Conservation (phyloP, 2,888 invertebrate species). For the Lysandra bellargus region DNA sequence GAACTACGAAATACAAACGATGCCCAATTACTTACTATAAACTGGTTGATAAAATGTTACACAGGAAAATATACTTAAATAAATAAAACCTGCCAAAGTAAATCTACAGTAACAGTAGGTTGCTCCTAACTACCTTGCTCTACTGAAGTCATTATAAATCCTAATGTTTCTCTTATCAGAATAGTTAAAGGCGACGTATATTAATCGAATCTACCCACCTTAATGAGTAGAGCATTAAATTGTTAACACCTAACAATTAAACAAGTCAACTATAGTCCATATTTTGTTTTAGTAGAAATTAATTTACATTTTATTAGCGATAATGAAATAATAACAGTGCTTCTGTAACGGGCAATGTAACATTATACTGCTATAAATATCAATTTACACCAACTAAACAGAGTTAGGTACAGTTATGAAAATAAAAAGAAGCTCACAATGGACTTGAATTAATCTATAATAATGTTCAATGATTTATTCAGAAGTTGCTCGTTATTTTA, state of each 20-base stretch:
- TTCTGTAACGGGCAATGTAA: slow-evolving; percentile 23
- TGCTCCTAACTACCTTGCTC: neutral
- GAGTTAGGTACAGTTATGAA: neutral
- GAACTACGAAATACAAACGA: neutral
- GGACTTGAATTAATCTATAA: no score
- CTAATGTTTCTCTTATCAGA: neutral
- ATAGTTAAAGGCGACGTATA: no score
- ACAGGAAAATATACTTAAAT: neutral
- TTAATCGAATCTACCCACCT: neutral
- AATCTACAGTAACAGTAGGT: neutral
- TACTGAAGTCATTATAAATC: neutral
- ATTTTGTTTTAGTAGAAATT: neutral
- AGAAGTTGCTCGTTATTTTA: neutral
- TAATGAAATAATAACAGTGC: slow-evolving; percentile 24
- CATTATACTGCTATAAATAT: slow-evolving; percentile 11
- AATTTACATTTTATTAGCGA: slow-evolving; percentile 6
- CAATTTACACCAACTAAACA: neutral
- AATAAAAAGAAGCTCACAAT: neutral
- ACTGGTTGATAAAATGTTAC: neutral
- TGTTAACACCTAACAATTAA: neutral
- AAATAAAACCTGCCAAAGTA: neutral
- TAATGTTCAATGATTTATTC: neutral
- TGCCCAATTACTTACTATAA: neutral
- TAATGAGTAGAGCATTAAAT: neutral
- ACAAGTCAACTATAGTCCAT: neutral